Evolutionary conservation across 2,888 invertebrate species (phyloP).

Genomic region (Acrobasis repandana): DNA sequence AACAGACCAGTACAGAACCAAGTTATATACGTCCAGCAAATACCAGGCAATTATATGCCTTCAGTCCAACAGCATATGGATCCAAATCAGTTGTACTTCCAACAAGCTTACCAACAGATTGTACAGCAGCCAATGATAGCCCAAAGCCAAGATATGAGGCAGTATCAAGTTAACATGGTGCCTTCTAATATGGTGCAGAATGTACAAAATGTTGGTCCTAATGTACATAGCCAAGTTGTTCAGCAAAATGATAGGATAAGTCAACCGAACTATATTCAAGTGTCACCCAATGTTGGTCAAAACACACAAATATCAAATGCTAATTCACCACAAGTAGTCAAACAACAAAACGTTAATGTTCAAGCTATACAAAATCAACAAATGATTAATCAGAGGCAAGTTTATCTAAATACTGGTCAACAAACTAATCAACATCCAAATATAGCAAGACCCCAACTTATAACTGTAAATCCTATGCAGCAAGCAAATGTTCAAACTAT

Average conservation of each 20-base stretch:
- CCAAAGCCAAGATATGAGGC: slow-evolving; percentile 44
- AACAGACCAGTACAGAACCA: slow-evolving; percentile 61
- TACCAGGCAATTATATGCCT: slow-evolving; percentile 59
- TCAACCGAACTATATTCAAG: slow-evolving; percentile 33
- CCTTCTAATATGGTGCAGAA: slow-evolving; percentile 46
- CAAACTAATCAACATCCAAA: slow-evolving; percentile 34
- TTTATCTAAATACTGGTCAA: slow-evolving; percentile 37
- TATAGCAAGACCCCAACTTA: slow-evolving; percentile 38
- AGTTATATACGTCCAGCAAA: slow-evolving; percentile 67
- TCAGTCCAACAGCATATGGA: slow-evolving; percentile 59
- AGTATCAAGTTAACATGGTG: slow-evolving; percentile 44
- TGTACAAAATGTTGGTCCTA: slow-evolving; percentile 37
- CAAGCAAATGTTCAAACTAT: slow-evolving; percentile 29
- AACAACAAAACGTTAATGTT: slow-evolving; percentile 12
- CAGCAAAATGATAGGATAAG: slow-evolving; percentile 32
- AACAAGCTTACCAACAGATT: slow-evolving; percentile 62
- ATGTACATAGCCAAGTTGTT: slow-evolving; percentile 22
- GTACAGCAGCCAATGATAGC: slow-evolving; percentile 58
- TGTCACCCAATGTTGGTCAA: slow-evolving; percentile 31
- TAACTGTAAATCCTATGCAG: slow-evolving; percentile 46
- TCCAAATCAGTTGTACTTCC: slow-evolving; percentile 63
- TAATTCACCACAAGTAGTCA: slow-evolving; percentile 15
- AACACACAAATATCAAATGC: slow-evolving; percentile 26
- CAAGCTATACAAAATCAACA: slow-evolving; percentile 28
- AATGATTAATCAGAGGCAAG: slow-evolving; percentile 28